These are phyloP conservation scores for Teleopsis dalmanni DNA, from an alignment of 1,140 invertebrate species.

Conservation along the genomic window DNA sequence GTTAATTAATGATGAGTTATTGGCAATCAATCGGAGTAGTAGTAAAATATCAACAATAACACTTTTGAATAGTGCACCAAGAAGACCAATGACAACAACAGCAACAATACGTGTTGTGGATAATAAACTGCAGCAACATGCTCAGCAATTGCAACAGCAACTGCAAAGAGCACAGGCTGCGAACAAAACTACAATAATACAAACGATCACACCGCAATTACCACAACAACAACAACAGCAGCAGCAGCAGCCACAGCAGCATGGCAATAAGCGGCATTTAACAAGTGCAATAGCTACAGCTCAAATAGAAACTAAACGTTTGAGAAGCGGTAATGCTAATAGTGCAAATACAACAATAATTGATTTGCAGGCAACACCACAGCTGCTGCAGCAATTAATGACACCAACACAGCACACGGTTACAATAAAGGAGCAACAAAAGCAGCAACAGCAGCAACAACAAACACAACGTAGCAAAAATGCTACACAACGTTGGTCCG, in stretches of 20 bases:
- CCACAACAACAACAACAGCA: slow-evolving; percentile 25
- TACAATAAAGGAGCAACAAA: slow-evolving; percentile 14
- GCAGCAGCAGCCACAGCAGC: slow-evolving; percentile 16
- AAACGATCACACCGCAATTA: slow-evolving; percentile 17
- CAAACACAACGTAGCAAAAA: slow-evolving; percentile 14
- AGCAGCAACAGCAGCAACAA: slow-evolving; percentile 20
- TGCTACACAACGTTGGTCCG: slow-evolving; percentile 21
- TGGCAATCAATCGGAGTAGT: slow-evolving; percentile 3
- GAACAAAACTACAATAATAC: slow-evolving; percentile 18
- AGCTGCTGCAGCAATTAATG: slow-evolving; percentile 7
- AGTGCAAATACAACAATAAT: background rate
- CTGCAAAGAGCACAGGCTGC: too few relatives aligned
- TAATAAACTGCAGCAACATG: slow-evolving; percentile 5
- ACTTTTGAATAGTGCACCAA: slow-evolving; percentile 22
- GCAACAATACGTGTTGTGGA: slow-evolving; percentile 30
- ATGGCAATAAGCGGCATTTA: slow-evolving; percentile 8
- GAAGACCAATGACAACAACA: slow-evolving; percentile 22
- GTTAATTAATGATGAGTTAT: slow-evolving; percentile 5
- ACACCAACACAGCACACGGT: background rate
- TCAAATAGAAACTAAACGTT: slow-evolving; percentile 2
- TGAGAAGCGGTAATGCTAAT: background rate
- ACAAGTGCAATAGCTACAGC: background rate
- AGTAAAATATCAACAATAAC: slow-evolving; percentile 24
- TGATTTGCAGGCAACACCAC: slow-evolving; percentile 6
- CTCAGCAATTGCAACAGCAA: slow-evolving; percentile 1